phyloP scores from a whole-genome alignment of 2,797 vertebrate species.

The Selene dorsalis region DNA sequence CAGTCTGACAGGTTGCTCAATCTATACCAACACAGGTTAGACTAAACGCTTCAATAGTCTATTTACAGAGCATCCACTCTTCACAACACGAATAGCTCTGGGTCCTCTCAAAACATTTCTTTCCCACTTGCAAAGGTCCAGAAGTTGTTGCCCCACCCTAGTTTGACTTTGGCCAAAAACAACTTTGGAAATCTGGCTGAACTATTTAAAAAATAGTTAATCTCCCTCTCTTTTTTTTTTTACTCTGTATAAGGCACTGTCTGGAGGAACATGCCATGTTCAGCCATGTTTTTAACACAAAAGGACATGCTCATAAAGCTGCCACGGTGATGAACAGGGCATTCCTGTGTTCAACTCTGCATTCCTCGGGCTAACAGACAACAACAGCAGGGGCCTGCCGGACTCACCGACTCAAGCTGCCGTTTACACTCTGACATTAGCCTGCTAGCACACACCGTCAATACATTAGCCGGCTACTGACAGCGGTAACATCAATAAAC shows the following conservation, averaged over 20 bases:
- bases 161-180: constrained; percentile 57
- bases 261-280: constrained; percentile 44
- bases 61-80: constrained; percentile 40
- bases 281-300: constrained; percentile 74
- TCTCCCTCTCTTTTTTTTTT: background rate
- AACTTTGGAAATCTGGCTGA: constrained; percentile 56
- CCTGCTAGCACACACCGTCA: constrained; percentile 51
- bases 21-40: constrained; percentile 22
- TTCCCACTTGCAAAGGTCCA: constrained; percentile 53
- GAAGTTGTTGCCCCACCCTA: constrained; percentile 69
- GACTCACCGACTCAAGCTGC: constrained; percentile 38
- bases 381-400: constrained; percentile 76
- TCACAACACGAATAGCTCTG: constrained; percentile 40
- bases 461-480: constrained; percentile 38
- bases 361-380: constrained; percentile 83
- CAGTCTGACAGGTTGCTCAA: constrained; percentile 38
- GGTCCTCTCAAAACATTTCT: constrained; percentile 48
- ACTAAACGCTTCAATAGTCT: constrained; percentile 30
- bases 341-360: constrained; percentile 81
- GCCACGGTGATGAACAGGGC: constrained; percentile 82
- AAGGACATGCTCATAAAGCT: constrained; percentile 81
- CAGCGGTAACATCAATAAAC: constrained; percentile 9
- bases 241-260: constrained; percentile 15
- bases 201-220: constrained; percentile 34
- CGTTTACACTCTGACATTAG: constrained; percentile 58